These are phyloP conservation scores for Pseudorectes ferrugineus DNA, from an alignment of 2,113 vertebrate species.

Conservation along the genomic window DNA sequence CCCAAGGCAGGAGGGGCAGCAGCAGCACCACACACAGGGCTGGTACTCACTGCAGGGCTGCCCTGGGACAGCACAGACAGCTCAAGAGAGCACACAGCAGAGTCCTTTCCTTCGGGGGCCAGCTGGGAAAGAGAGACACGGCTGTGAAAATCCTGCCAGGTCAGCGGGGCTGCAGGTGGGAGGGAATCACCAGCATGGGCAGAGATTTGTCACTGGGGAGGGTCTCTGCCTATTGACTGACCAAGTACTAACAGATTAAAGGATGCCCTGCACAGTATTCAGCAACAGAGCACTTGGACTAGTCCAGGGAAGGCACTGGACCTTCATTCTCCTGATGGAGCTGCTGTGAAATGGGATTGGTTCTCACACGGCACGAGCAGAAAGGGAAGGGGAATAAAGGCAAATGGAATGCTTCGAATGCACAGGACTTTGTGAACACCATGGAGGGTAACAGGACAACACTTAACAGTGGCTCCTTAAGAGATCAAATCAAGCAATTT, in stretches of 20 bases:
- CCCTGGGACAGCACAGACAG: background rate
- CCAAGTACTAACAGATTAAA: background rate
- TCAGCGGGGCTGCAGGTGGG: accelerated
- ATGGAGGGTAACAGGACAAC: accelerated
- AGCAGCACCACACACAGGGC: background rate
- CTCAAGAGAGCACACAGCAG: conserved; percentile 58
- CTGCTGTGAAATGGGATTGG: background rate
- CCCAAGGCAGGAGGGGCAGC: background rate
- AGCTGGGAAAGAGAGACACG: conserved; percentile 37
- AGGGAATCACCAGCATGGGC: background rate
- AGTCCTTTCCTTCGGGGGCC: conserved; percentile 27
- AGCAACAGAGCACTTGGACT: background rate
- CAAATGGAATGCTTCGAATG: background rate
- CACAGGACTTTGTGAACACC: background rate
- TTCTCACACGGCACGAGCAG: background rate
- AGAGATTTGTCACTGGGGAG: background rate
- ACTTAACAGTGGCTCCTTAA: background rate
- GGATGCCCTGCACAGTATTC: background rate
- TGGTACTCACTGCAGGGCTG: conserved; percentile 43
- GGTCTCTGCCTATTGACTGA: background rate
- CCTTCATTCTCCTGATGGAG: background rate
- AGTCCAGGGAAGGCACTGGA: background rate
- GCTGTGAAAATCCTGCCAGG: background rate
- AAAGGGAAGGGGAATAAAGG: background rate
- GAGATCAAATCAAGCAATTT: background rate